phyloP scores from a whole-genome alignment of 2,113 vertebrate genomes.

The Passer montanus region DNA sequence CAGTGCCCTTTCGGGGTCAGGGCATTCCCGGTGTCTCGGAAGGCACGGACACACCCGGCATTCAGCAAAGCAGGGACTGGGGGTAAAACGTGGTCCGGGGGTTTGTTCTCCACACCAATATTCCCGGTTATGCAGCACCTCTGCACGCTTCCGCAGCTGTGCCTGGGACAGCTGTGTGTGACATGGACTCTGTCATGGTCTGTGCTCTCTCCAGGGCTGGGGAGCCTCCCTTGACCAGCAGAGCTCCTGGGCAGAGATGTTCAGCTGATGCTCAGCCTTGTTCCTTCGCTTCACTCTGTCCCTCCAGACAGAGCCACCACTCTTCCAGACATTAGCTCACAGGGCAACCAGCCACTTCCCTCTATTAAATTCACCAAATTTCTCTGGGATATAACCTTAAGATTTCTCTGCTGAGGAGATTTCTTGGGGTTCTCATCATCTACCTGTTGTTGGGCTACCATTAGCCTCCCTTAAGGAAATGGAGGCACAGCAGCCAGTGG shows the following conservation, averaged over 20 bases:
- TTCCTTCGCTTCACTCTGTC: not conserved
- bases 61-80: rapidly evolving
- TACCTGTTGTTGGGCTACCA: not conserved
- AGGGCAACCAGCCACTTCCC: not conserved
- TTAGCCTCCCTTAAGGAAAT: not conserved
- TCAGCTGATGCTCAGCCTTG: not conserved
- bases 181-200: not conserved
- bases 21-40: no score
- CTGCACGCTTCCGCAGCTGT: not conserved
- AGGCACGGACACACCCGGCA: rapidly evolving
- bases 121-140: not conserved
- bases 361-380: not conserved
- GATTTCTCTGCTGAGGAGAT: not conserved
- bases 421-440: not conserved
- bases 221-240: not conserved
- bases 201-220: no score
- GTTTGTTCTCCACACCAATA: not conserved
- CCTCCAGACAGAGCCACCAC: not conserved
- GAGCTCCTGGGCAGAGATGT: not conserved
- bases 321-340: not conserved
- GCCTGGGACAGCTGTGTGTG: not conserved
- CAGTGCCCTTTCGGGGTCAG: not conserved
- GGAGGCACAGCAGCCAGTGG: not conserved
- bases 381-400: not conserved
- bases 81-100: not conserved